phyloP scores from a whole-genome alignment of 2,113 vertebrate species.

The Lepidothrix coronata region DNA sequence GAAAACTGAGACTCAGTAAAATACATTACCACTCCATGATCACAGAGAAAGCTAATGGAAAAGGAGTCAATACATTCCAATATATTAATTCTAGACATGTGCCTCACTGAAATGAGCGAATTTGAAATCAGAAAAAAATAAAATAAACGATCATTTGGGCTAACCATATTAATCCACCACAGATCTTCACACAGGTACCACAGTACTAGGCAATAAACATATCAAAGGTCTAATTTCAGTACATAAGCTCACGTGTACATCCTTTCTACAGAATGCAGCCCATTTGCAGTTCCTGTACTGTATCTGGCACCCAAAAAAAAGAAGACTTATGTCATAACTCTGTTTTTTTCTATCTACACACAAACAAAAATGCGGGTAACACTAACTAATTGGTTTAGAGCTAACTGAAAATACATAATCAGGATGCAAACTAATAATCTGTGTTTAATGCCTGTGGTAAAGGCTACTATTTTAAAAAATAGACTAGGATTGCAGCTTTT shows the following conservation, averaged over 20 bases:
- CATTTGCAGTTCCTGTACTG: neutral
- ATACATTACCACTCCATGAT: neutral
- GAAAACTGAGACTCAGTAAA: neutral
- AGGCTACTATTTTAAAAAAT: neutral
- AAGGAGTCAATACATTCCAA: neutral
- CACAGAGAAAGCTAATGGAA: neutral
- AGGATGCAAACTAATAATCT: neutral
- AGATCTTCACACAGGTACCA: neutral
- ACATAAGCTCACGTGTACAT: fast-evolving
- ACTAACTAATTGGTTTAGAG: neutral
- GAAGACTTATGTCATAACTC: neutral
- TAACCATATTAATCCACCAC: neutral
- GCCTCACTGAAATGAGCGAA: neutral
- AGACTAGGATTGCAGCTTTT: neutral
- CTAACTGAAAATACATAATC: neutral
- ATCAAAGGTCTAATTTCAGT: neutral
- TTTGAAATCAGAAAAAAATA: neutral
- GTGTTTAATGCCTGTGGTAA: neutral
- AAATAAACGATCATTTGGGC: neutral
- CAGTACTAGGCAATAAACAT: neutral
- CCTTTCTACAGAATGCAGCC: neutral
- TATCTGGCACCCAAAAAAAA: neutral
- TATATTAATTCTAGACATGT: neutral
- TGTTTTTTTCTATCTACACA: neutral
- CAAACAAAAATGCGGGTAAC: neutral